These are phyloP conservation scores for Albula glossodonta DNA, from an alignment of 2,113 vertebrate species.

Conservation along the genomic window DNA sequence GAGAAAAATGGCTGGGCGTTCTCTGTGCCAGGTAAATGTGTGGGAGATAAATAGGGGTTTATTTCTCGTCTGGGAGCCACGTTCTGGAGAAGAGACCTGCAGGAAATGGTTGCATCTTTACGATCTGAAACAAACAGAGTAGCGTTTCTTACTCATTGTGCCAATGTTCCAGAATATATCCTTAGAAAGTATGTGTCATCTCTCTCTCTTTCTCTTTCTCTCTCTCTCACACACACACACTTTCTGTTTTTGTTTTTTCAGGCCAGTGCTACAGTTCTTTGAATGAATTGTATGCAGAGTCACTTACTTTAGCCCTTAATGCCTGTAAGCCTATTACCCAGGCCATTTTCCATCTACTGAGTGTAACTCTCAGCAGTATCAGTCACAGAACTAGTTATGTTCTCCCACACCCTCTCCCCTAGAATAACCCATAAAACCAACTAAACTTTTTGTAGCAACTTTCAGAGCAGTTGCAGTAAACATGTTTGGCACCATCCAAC, in stretches of 20 bases:
- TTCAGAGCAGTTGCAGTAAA: too few species aligned
- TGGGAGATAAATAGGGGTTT: conserved; percentile 24
- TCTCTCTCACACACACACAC: neutral
- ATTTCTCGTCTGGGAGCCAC: neutral
- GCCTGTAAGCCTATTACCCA: too few species aligned
- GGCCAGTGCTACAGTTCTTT: neutral
- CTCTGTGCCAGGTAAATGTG: conserved; percentile 34
- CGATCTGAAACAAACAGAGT: conserved; percentile 47
- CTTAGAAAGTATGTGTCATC: conserved; percentile 41
- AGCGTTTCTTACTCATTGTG: conserved; percentile 29
- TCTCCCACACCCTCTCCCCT: too few species aligned
- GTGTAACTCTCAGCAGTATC: too few species aligned
- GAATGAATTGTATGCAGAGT: neutral
- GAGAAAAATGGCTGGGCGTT: conserved; percentile 2
- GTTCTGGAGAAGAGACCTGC: conserved; percentile 20
- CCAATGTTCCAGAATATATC: conserved; percentile 57
- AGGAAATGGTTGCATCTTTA: conserved; percentile 49
- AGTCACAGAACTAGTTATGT: too few species aligned
- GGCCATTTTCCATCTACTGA: too few species aligned
- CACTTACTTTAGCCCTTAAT: too few species aligned
- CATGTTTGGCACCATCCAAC: too few species aligned
- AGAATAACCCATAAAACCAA: too few species aligned
- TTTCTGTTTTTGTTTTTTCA: conserved; percentile 6
- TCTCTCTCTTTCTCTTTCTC: neutral
- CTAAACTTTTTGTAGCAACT: too few species aligned